Base-by-base conservation (phyloP, 2,797 vertebrate species). In the Amniataba percoides region DNA sequence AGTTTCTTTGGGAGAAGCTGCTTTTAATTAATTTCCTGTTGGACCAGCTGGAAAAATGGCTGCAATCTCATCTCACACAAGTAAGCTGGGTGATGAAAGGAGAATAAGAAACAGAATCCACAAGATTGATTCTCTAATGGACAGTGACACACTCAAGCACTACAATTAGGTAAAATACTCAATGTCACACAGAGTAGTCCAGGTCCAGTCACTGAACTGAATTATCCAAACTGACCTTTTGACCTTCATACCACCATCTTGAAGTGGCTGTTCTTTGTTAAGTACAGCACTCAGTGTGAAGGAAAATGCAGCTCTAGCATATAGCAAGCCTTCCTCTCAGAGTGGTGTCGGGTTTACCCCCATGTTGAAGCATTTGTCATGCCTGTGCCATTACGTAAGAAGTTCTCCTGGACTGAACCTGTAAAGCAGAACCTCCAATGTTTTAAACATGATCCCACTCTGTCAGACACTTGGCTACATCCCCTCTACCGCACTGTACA, bases 371-470 rank as follows among this genome's bases (percentile, higher is more conserved):
- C n/a, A 10, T 77, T 87, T 77, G 72, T 18, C 10, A 11, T 5
- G 36, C 85, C 74, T 79, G n/a, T 72, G 64, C 23, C 14, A 31
- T 90, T 78, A 86, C 34, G n/a, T 86, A 85, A 86, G 74, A 63
- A 1, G 66, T 69, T 10, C 68, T 85, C 55, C 76, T 48, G 12
- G 31, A 67, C 43, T 45, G 62, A 83, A 57, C 74, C 36, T 87
- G 63, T 74, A 73, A 58, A 78, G 66, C 45, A 43, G 58, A 81
- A 69, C 56, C 69, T 65, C 74, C 49, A 25, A n/a, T 27, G 66
- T 59, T 64, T 77, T 71, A 59, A 84, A 84, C 70, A 69, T 66
- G 73, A 40, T 61, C 84, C 64, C 52, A 23, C 27, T 71, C 57
- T 61, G 71, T 81, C 60, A 80, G 39, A 75, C 21, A 5, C 46